Conservation (phyloP, 2,113 vertebrate genomes). For the Onychorhynchus coronatus region DNA sequence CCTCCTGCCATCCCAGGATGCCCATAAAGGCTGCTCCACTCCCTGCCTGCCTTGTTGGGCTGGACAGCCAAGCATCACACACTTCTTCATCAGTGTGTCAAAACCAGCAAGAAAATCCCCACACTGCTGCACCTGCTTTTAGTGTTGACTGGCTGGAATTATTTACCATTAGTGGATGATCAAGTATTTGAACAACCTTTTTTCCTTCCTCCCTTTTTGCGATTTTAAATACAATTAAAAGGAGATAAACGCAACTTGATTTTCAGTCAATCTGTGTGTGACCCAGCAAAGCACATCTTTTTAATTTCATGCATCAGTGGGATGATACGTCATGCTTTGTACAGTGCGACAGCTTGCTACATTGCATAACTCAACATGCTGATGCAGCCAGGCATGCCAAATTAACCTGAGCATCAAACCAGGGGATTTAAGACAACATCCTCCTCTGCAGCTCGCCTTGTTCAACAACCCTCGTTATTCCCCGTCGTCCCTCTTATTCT, state of each 20-base stretch:
- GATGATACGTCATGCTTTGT: conserved; percentile 72
- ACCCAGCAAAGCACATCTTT: conserved; percentile 79
- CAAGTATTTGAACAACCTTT: not conserved
- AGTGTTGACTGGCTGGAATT: not conserved
- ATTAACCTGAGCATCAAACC: conserved; percentile 59
- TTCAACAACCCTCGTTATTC: not conserved
- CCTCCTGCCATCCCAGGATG: not conserved
- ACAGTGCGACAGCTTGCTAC: conserved; percentile 72
- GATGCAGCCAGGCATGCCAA: conserved; percentile 65
- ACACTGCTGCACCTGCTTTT: not conserved
- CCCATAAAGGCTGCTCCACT: not conserved
- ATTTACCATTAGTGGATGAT: not conserved
- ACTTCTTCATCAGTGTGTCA: not conserved
- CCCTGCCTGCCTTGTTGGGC: not conserved
- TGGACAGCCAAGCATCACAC: not conserved
- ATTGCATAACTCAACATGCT: conserved; percentile 71
- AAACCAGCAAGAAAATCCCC: not conserved
- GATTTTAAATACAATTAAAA: conserved; percentile 66
- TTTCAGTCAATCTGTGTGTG: conserved; percentile 68
- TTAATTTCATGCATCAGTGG: conserved; percentile 77
- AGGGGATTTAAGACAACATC: conserved; percentile 11
- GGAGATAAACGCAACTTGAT: conserved; percentile 69
- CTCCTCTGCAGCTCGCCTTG: conserved; percentile 3
- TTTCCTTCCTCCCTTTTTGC: not conserved
- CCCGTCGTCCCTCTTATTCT: accelerated